Percentiles rank a stretch among this genome's conserved stretches.
phyloP scores from a whole-genome alignment of 1,140 invertebrate genomes.

The Orchesella cincta region DNA sequence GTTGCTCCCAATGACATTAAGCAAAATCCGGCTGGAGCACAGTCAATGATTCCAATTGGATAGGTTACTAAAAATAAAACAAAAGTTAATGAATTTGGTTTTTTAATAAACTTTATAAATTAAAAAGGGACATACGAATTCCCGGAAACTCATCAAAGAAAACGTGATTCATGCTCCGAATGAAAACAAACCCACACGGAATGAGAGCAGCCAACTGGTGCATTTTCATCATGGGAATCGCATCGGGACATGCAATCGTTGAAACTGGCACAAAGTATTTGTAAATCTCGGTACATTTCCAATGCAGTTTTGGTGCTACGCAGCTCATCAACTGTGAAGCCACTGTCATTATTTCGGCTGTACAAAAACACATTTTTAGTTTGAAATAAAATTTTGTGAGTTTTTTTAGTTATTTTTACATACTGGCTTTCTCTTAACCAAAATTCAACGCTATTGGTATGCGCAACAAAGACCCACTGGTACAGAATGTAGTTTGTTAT shows the following conservation, averaged over 20 bases:
- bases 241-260: not conserved
- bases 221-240: not conserved
- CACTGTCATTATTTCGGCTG: not conserved
- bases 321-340: not conserved
- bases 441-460: conserved; percentile 23
- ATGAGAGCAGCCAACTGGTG: not conserved
- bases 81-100: too few species aligned
- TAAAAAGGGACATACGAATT: not conserved
- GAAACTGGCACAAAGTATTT: not conserved
- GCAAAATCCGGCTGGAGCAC: conserved; percentile 14
- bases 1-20: conserved; percentile 23
- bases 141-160: conserved; percentile 32
- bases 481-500: conserved; percentile 7
- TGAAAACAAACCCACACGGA: conserved; percentile 30
- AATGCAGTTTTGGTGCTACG: not conserved
- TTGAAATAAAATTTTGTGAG: not conserved
- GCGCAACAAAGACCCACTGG: conserved; percentile 14
- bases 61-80: conserved; percentile 29
- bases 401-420: not conserved
- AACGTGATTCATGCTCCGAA: conserved; percentile 12
- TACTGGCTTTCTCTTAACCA: conserved; percentile 31
- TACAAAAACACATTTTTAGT: not conserved
- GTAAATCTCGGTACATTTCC: conserved; percentile 4
- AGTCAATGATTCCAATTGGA: conserved; percentile 31
- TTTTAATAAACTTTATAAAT: not conserved